Conservation (phyloP, 2,888 invertebrate genomes). For the Caenorhabditis sp. region DNA sequence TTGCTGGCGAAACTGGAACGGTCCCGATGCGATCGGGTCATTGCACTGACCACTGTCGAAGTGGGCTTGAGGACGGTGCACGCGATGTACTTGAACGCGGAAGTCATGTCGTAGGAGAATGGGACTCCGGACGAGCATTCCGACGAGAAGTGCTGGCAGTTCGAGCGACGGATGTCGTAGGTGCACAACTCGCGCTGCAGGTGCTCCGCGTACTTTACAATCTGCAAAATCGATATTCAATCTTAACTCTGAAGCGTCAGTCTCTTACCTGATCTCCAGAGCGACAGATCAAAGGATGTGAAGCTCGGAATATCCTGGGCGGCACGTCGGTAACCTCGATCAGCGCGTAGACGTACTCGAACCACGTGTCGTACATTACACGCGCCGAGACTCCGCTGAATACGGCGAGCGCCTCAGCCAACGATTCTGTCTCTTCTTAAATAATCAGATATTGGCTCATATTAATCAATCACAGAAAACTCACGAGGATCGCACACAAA, state of each 20-base stretch:
- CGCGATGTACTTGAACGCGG: constrained; percentile 61
- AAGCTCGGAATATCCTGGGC: constrained; percentile 59
- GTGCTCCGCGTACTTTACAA: constrained; percentile 49
- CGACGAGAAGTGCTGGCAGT: constrained; percentile 72
- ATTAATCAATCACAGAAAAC: neutral
- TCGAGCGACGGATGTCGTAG: constrained; percentile 69
- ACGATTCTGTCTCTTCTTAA: constrained; percentile 59
- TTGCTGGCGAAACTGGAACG: constrained; percentile 53
- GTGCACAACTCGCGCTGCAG: constrained; percentile 45
- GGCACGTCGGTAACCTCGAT: constrained; percentile 43
- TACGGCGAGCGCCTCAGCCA: constrained; percentile 57
- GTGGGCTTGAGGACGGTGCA: constrained; percentile 65
- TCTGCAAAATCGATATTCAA: constrained; percentile 14
- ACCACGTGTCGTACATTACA: constrained; percentile 61
- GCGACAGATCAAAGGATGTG: constrained; percentile 60
- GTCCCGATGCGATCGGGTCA: constrained; percentile 44
- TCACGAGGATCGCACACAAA: constrained; percentile 66
- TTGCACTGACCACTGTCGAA: constrained; percentile 52
- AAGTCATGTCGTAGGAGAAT: constrained; percentile 70
- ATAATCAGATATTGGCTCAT: neutral
- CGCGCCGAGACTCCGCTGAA: constrained; percentile 55
- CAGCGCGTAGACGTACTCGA: constrained; percentile 62
- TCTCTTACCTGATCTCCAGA: constrained; percentile 52
- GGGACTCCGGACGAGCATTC: constrained; percentile 62
- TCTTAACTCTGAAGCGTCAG: no score